phyloP scores from a whole-genome alignment of 2,113 vertebrate species.

The Poeciliopsis occidentalis region DNA sequence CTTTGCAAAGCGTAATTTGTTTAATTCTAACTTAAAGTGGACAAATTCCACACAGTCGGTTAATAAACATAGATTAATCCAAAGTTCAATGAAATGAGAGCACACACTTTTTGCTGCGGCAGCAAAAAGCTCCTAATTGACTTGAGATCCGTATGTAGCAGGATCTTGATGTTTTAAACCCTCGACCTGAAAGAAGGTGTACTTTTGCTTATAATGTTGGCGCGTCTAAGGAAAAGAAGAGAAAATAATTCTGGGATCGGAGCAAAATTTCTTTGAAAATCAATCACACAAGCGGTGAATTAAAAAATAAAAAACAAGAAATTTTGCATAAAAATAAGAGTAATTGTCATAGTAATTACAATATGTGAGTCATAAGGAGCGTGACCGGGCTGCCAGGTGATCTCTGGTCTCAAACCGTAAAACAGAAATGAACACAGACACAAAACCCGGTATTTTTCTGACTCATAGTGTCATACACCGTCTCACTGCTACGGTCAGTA shows the following conservation, averaged over 20 bases:
- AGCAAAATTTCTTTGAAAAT: background rate
- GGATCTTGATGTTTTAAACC: background rate
- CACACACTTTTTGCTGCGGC: background rate
- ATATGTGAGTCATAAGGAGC: conserved; percentile 28
- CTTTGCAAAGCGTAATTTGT: background rate
- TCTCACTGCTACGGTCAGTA: background rate
- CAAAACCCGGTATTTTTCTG: background rate
- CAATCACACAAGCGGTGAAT: conserved; percentile 8
- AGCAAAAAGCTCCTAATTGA: background rate
- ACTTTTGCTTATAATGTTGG: background rate
- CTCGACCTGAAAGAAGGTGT: background rate
- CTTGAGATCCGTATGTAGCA: background rate
- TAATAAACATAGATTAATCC: background rate
- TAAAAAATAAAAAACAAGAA: conserved; percentile 1
- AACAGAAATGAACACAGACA: conserved; percentile 18
- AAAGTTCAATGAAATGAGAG: background rate
- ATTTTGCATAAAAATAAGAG: conserved; percentile 9
- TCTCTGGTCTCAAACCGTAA: conserved; percentile 16
- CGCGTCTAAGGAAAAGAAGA: background rate
- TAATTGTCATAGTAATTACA: conserved; percentile 30
- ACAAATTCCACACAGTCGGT: background rate
- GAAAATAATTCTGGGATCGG: background rate
- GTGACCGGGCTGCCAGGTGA: conserved; percentile 27
- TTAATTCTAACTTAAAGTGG: background rate
- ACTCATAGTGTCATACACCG: background rate